These are phyloP conservation scores for Nineta flava DNA, from an alignment of 2,888 invertebrate species.

Conservation along the genomic window DNA sequence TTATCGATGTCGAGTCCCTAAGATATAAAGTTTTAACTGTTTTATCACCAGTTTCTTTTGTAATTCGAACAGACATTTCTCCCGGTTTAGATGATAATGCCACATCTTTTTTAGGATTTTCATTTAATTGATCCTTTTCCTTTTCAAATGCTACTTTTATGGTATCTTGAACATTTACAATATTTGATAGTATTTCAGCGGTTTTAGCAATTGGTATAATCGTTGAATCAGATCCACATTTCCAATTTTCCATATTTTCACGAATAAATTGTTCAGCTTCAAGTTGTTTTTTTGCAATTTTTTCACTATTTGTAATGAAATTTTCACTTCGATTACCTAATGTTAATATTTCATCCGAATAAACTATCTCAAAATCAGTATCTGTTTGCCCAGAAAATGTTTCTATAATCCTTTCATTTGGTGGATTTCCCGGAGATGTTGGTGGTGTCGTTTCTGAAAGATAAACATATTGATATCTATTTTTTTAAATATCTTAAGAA, in stretches of 20 bases:
- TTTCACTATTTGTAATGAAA: not conserved
- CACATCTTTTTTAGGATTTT: not conserved
- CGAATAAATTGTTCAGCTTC: conserved; percentile 2
- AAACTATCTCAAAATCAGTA: not conserved
- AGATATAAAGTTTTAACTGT: not conserved
- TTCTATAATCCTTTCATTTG: not conserved
- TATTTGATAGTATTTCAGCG: conserved; percentile 5
- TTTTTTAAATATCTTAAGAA: too few relatives aligned
- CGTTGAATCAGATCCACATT: conserved; percentile 1
- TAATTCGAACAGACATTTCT: not conserved
- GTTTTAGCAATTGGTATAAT: conserved; percentile 5
- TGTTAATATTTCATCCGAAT: not conserved
- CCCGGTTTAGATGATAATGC: not conserved
- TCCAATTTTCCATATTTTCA: conserved; percentile 8
- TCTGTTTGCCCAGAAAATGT: conserved; percentile 6
- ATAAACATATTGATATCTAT: too few relatives aligned
- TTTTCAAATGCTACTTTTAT: conserved; percentile 2
- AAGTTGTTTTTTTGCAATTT: not conserved
- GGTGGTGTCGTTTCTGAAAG: not conserved
- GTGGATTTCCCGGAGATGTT: not conserved
- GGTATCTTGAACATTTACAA: conserved; percentile 5
- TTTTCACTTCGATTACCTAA: not conserved
- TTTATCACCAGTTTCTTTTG: not conserved
- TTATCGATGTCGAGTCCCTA: not conserved
- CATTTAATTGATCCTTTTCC: not conserved